These are phyloP conservation scores for Scortum barcoo DNA, from an alignment of 2,113 vertebrate species.

Conservation along the genomic window DNA sequence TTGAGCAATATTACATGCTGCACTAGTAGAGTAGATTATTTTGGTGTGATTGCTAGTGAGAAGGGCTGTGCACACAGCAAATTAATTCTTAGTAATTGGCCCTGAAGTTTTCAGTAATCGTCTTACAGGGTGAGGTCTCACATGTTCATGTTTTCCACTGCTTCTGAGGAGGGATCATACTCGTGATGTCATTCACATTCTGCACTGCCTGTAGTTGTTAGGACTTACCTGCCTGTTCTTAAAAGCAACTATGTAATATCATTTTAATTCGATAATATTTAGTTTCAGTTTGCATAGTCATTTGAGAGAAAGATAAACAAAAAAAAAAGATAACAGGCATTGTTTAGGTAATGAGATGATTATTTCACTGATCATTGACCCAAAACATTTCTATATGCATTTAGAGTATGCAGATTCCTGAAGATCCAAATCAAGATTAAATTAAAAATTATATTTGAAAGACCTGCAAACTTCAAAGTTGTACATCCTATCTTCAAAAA, in stretches of 20 bases:
- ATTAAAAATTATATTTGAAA: neutral
- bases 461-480: neutral
- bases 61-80: slow-evolving; percentile 23
- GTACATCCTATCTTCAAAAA: neutral
- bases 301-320: neutral
- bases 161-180: neutral
- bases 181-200: neutral
- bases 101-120: slow-evolving; percentile 52
- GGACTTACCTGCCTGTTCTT: neutral
- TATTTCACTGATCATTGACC: neutral
- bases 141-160: slow-evolving; percentile 68
- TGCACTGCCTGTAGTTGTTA: neutral
- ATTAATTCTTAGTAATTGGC: slow-evolving; percentile 39
- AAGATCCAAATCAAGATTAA: neutral
- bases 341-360: slow-evolving; percentile 12
- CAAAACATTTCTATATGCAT: neutral
- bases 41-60: slow-evolving; percentile 23
- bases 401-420: neutral
- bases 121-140: slow-evolving; percentile 68
- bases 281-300: neutral
- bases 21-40: slow-evolving; percentile 47
- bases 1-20: slow-evolving; percentile 49
- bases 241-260: neutral
- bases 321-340: neutral
- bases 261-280: neutral